Evolutionary conservation across 1,140 invertebrate genomes (phyloP).

Genomic region (Drosophila bocqueti): DNA sequence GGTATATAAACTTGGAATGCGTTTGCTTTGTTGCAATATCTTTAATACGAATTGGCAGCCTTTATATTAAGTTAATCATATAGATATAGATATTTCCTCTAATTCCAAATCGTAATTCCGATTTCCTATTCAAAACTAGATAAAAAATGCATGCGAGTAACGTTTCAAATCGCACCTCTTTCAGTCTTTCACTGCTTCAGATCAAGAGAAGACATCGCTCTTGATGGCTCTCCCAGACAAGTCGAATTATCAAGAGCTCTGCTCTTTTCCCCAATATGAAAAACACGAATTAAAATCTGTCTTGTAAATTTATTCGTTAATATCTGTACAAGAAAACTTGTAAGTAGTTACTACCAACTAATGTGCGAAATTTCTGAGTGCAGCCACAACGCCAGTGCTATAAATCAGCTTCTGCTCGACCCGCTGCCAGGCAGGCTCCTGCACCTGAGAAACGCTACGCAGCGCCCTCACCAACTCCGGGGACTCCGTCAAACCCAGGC

Average conservation of each 20-base stretch:
- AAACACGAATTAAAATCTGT: conserved; percentile 19
- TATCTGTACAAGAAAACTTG: conserved; percentile 24
- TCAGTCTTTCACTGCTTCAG: neutral
- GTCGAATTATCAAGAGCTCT: no score
- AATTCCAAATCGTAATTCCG: neutral
- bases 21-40: no score
- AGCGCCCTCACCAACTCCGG: conserved; percentile 87
- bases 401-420: conserved; percentile 91
- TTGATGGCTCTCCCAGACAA: no score
- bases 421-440: conserved; percentile 88
- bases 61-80: neutral
- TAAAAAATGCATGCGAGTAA: neutral
- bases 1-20: no score
- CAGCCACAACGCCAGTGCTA: conserved; percentile 91
- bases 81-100: neutral
- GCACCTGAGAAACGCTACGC: conserved; percentile 87
- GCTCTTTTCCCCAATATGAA: neutral
- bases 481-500: conserved; percentile 87
- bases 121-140: neutral
- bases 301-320: conserved; percentile 60
- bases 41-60: neutral
- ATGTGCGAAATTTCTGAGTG: conserved; percentile 87
- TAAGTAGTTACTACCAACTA: conserved; percentile 28
- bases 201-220: neutral
- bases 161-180: no score